These are phyloP conservation scores for Bovichtus variegatus DNA, from an alignment of 2,797 vertebrate species.

Conservation along the genomic window DNA sequence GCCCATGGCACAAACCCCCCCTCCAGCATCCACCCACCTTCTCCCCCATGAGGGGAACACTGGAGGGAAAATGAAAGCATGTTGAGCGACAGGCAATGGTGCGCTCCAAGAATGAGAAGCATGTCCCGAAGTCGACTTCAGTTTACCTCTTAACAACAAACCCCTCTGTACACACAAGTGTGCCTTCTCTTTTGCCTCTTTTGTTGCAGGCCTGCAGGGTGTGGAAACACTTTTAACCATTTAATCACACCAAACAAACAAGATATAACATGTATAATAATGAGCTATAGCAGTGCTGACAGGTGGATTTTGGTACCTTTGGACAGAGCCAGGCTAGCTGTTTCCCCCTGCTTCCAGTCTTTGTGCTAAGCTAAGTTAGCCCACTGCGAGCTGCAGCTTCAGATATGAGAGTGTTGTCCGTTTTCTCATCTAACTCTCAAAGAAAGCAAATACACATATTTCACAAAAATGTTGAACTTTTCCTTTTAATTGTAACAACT, in stretches of 20 bases:
- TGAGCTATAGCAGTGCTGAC: not conserved
- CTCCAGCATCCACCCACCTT: conserved; percentile 17
- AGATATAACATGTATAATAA: not conserved
- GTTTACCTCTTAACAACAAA: conserved; percentile 44
- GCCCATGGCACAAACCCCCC: conserved; percentile 44
- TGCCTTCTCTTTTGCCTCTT: not conserved
- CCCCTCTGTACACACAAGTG: conserved; percentile 12
- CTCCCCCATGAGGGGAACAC: conserved; percentile 42
- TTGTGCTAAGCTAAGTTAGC: conserved; percentile 8
- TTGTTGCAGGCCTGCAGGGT: not conserved
- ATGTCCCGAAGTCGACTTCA: conserved; percentile 70
- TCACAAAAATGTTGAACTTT: not conserved
- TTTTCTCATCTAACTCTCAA: not conserved
- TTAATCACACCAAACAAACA: not conserved
- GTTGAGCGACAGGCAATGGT: conserved; percentile 72
- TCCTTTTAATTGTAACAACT: not conserved
- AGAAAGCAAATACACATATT: not conserved
- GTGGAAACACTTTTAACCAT: not conserved
- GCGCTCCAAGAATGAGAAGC: conserved; percentile 81
- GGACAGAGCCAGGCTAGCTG: not conserved
- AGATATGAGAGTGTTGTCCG: not conserved
- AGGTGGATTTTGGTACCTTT: not conserved
- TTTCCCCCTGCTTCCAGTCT: not conserved
- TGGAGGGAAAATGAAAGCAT: conserved; percentile 74
- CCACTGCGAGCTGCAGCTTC: not conserved